phyloP scores from a whole-genome alignment of 2,888 invertebrate genomes.

The Tetanocera ferruginea region DNA sequence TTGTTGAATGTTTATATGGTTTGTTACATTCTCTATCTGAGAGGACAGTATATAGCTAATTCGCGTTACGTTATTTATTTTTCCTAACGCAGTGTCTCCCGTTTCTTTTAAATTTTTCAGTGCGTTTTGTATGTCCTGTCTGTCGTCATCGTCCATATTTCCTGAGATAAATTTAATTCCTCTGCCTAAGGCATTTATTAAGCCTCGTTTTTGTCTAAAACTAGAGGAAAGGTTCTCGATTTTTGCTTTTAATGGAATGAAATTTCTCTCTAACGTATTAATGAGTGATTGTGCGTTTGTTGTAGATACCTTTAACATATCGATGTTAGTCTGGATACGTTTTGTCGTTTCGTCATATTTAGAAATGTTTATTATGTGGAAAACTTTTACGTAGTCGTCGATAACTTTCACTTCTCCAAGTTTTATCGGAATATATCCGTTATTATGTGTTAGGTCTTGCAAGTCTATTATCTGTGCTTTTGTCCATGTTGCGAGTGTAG shows the following conservation, averaged over 20 bases:
- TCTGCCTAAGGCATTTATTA: conserved; percentile 40
- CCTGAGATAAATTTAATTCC: conserved; percentile 43
- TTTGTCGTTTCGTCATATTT: conserved; percentile 32
- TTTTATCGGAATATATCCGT: conserved; percentile 28
- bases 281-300: neutral
- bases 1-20: conserved; percentile 46
- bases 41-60: conserved; percentile 30
- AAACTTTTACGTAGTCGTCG: conserved; percentile 24
- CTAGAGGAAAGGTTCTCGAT: conserved; percentile 23
- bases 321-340: conserved; percentile 17
- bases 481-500: neutral
- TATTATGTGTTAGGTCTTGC: conserved; percentile 20
- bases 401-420: conserved; percentile 13
- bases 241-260: too few species aligned
- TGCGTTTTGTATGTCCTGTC: conserved; percentile 35
- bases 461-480: conserved; percentile 5
- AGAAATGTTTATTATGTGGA: conserved; percentile 42
- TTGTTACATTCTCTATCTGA: conserved; percentile 47
- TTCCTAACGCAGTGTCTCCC: conserved; percentile 29
- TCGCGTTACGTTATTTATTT: conserved; percentile 10
- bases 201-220: conserved; percentile 38
- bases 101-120: conserved; percentile 20
- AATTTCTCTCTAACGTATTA: too few species aligned
- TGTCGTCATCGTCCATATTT: conserved; percentile 45
- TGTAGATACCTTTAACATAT: neutral